Base-by-base conservation (phyloP, 1,140 invertebrate species). In the Popillia japonica region DNA sequence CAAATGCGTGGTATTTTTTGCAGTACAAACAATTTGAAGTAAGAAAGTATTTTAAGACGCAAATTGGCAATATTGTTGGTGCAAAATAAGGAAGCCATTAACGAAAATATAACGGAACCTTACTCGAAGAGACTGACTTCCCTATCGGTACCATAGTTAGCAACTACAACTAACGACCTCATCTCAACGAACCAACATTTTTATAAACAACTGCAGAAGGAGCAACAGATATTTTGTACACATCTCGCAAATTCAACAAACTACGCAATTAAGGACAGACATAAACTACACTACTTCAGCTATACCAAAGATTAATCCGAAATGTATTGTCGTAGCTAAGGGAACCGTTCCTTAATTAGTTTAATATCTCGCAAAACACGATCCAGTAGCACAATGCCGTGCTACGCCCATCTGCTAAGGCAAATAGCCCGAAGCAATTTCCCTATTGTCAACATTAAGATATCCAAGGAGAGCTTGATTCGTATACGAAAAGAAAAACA, bases 361-460 rank as follows among this genome's bases (percentile, higher is more conserved):
- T n/a, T 48, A 48, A 48, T 48, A 48, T 48, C 44, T 48, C 44
- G 44, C 44, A 48, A 48, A 48, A 48, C 44, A 48, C 44, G 44
- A 48, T 48, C 44, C 44, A n/a, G 44, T 4, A 48, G 17, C 44
- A 7, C 44, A 48, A 48, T 8, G 11, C 44, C 0, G 11, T 10
- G 8, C 11, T 10, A 10, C 44, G 44, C 44, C 11, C 44, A 14
- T 48, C 44, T 10, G 8, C 10, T 4, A 14, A 10, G 44, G 17
- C 44, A 48, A 48, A 48, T 48, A 48, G 44, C 44, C 44, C 44
- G 44, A n/a, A 48, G 44, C 44, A 11, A 48, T 48, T 48, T 8
- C 77, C 72, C 68, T 68, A 72, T 72, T 40, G 61, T 23, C 77
- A 72, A 77, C 77, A 48, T 48, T 48, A 11, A 48, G 44, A 48